Evolutionary conservation across 2,113 vertebrate genomes (phyloP).

Genomic region (Chamaea fasciata): DNA sequence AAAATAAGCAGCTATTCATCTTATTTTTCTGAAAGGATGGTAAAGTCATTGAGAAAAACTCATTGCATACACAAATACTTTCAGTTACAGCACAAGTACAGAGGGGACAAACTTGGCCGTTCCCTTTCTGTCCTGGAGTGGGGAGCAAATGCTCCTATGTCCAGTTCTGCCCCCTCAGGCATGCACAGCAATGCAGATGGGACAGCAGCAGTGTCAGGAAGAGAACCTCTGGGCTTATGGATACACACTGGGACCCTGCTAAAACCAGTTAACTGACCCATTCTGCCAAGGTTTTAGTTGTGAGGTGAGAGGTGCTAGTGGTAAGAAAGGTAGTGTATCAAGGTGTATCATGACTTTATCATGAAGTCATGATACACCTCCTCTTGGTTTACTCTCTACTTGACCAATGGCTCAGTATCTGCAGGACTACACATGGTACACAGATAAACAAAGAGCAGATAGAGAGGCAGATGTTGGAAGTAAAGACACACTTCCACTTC

Average conservation of each 20-base stretch:
- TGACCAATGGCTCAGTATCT: background rate
- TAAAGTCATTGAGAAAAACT: conserved; percentile 45
- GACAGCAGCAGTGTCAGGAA: background rate
- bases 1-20: conserved; percentile 45
- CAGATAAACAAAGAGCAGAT: background rate
- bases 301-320: background rate
- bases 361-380: background rate
- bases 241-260: background rate
- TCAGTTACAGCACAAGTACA: background rate
- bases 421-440: background rate
- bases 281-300: background rate
- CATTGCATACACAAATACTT: background rate
- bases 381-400: background rate
- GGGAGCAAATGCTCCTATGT: background rate
- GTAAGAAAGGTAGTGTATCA: background rate
- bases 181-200: background rate
- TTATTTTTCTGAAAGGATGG: conserved; percentile 3
- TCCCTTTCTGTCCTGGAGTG: background rate
- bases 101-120: background rate
- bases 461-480: background rate
- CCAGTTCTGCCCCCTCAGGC: background rate
- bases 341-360: no score
- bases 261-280: background rate
- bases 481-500: background rate
- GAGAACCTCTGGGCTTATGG: background rate